Evolutionary conservation across 2,113 vertebrate genomes (phyloP), one percentile per base, ranked within the genome.

Genomic region (Aldabrachelys gigantea): DNA sequence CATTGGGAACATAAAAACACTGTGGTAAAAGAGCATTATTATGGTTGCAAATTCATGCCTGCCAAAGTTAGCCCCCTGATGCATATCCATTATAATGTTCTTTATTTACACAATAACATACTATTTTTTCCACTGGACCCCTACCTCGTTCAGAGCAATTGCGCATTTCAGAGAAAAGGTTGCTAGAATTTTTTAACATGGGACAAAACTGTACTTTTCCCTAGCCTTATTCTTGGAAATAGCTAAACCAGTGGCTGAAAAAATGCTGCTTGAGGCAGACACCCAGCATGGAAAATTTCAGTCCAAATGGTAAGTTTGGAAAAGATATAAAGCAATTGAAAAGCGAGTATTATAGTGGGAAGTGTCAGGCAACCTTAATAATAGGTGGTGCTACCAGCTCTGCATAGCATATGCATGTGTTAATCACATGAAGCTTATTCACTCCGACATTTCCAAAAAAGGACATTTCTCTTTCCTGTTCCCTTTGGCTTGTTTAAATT

Each of bases 241-340:
- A 83, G 35, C 88, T 65, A 88, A 47, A 19, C 11, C 22, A 49
- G 57, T 25, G 49, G 19, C 13, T 4, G 38, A 10, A 41, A 88
- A 92, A 92, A 65, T 50, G 16, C 72, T 52, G 8, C 19, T 10
- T 83, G 7, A 54, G 6, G 3, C 72, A 80, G 91, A 88, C 90
- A 96, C 95, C 93, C 93, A 94, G 89, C 82, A 81, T 90, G 95
- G 93, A 50, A 92, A 94, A 94, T 93, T 83, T 76, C 24, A 92
- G 8, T 76, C 88, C 91, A 85, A 94, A 79, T 88, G 92, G 41
- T 86, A 95, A 96, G 92, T 90, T 82, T 95, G 88, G 38, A 44
- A 85, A 82, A 93, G 85, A 87, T 91, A 41, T 1, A 81, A 38
- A 27, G n/a, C 91, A 87, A 94, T 88, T 92, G 31, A 88, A 95